Conservation (phyloP, 2,888 invertebrate genomes). For the Spisula subtruncata region DNA sequence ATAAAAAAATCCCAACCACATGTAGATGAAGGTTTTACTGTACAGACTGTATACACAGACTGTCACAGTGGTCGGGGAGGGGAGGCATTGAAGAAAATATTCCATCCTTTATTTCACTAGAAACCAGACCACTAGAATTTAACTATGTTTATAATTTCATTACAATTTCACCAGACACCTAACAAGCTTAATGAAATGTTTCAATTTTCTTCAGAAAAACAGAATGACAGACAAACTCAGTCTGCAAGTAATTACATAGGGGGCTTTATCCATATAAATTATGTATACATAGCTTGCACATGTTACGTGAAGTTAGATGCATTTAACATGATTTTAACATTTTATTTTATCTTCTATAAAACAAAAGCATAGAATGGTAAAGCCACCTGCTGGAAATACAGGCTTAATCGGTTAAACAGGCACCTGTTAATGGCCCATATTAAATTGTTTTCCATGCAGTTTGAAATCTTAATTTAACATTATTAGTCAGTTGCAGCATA, state of each 20-base stretch:
- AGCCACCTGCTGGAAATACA: slow-evolving; percentile 6
- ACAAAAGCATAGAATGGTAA: not conserved
- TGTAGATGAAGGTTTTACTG: not conserved
- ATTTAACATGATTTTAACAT: not conserved
- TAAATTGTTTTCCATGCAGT: no score
- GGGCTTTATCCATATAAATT: not conserved
- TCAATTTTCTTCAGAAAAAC: not conserved
- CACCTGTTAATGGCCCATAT: not conserved
- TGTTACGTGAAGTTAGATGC: slow-evolving; percentile 1
- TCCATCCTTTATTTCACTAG: not conserved
- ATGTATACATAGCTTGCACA: slow-evolving; percentile 6
- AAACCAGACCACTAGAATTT: slow-evolving; percentile 2
- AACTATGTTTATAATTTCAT: slow-evolving; percentile 24
- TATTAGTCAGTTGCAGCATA: no score
- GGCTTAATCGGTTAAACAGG: not conserved
- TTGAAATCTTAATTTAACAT: no score
- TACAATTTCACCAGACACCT: slow-evolving; percentile 16
- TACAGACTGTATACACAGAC: not conserved
- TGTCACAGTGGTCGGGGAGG: not conserved
- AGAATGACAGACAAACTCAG: slow-evolving; percentile 6
- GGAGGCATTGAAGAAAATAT: not conserved
- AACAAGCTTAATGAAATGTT: not conserved
- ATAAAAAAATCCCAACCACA: no score
- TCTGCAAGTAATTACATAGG: slow-evolving; percentile 7
- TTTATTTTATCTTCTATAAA: slow-evolving; percentile 1